Percentiles rank a stretch among this genome's conserved stretches.
phyloP scores from a whole-genome alignment of 2,113 vertebrate genomes.

The Pelmatolapia mariae region DNA sequence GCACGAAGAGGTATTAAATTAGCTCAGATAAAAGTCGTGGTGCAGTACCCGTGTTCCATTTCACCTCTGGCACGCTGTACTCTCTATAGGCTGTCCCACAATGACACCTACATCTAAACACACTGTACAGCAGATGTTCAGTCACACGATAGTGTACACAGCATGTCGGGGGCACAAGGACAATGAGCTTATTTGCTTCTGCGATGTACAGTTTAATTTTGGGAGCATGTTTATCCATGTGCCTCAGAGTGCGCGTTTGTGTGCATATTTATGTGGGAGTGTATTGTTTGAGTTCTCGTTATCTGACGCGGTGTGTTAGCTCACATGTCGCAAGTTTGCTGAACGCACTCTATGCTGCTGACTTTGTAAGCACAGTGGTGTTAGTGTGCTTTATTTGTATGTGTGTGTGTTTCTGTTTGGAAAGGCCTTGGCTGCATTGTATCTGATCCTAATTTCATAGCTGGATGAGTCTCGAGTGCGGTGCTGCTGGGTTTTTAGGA shows the following conservation, averaged over 20 bases:
- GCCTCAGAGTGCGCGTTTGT: neutral
- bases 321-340: slow-evolving; percentile 29
- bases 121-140: neutral
- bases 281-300: slow-evolving; percentile 24
- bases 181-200: neutral
- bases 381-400: slow-evolving; percentile 7
- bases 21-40: neutral
- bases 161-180: neutral
- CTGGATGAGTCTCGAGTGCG: slow-evolving; percentile 34
- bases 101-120: neutral
- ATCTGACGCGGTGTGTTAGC: slow-evolving; percentile 21
- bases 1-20: neutral
- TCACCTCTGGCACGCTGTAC: neutral
- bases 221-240: slow-evolving; percentile 26
- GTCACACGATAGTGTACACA: neutral
- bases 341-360: neutral
- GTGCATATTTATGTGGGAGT: slow-evolving; percentile 35
- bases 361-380: slow-evolving; percentile 2
- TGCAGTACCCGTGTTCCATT: neutral
- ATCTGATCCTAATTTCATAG: slow-evolving; percentile 73
- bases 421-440: neutral
- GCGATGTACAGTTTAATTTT: neutral
- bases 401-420: neutral
- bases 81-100: neutral
- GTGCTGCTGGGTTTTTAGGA: slow-evolving; percentile 32